phyloP scores from a whole-genome alignment of 2,888 invertebrate genomes.

The Parochlus steinenii region DNA sequence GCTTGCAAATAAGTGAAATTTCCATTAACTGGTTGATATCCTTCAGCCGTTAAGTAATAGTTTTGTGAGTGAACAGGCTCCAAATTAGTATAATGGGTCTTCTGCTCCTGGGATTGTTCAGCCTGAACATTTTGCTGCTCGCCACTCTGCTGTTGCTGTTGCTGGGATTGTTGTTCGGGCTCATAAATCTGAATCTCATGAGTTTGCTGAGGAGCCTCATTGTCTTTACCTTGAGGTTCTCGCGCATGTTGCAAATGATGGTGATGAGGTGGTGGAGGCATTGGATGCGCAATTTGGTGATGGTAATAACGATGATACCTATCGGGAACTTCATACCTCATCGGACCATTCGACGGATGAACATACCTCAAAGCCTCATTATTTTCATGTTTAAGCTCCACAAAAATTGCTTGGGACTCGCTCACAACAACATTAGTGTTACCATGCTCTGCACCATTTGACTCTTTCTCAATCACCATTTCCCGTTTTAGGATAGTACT shows the following conservation, averaged over 20 bases:
- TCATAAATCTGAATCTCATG: conserved; percentile 14
- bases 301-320: conserved; percentile 4
- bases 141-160: conserved; percentile 4
- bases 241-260: conserved; percentile 7
- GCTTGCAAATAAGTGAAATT: conserved; percentile 13
- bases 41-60: conserved; percentile 13
- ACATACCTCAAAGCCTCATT: conserved; percentile 5
- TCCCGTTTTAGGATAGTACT: conserved; percentile 7
- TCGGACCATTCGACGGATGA: conserved; percentile 4
- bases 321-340: conserved; percentile 10
- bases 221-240: conserved; percentile 8
- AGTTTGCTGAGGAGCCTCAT: conserved; percentile 6
- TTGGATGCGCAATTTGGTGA: background rate
- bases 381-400: conserved; percentile 8
- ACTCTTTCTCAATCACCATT: conserved; percentile 10
- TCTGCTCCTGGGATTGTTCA: conserved; percentile 9
- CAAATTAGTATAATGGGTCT: conserved; percentile 15
- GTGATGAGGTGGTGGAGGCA: too few relatives aligned
- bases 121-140: conserved; percentile 4
- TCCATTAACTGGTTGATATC: conserved; percentile 12
- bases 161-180: conserved; percentile 2
- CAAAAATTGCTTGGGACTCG: conserved; percentile 13
- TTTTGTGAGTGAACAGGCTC: conserved; percentile 13
- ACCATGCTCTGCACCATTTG: background rate
- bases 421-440: conserved; percentile 5